Evolutionary conservation across 2,113 vertebrate species (phyloP), one percentile per base, ranked within the genome.

Genomic region (Triplophysa tibetana): DNA sequence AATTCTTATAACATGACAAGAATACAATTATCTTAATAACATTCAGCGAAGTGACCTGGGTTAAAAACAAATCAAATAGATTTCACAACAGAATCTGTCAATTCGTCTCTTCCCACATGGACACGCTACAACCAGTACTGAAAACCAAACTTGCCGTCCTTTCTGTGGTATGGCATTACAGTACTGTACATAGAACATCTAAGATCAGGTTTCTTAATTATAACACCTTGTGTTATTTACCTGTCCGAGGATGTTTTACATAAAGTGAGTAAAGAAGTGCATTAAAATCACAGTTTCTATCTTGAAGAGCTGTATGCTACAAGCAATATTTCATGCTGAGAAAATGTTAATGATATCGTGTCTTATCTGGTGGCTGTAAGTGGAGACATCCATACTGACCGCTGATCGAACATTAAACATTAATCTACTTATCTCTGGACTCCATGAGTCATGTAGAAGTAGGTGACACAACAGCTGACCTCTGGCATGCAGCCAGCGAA

Each of bases 391-490:
- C 79, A 81, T 70, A 45, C 61, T 70, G 75, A 82, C 75, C 73
- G 80, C 63, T 75, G 67, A 79, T 70, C 66, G 17, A 75, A 79
- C 80, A 84, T 92, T 92, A 90, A 90, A 89, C 88, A 91, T 92
- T 90, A 87, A 91, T 62, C 82, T 81, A 79, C 48, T 72, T 84
- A 82, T 82, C 77, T 82, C n/a, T 17, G 80, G 78, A 75, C 75
- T 81, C 79, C 63, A 63, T 62, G 62, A 75, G 79, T 79, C 67
- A 81, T 61, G 70, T 68, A 77, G 81, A 62, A 52, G 77, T 54
- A 58, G 60, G 52, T 83, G 73, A 84, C 72, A 69, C 80, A 81
- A 70, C 7, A 70, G 63, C 72, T 17, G 52, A 68, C 29, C 26
- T 29, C 70, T 63, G 68, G 68, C 62, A 21, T 10, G 38, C 29